Percentiles rank a stretch among this genome's conserved stretches.
phyloP scores from a whole-genome alignment of 2,888 invertebrate species.

The Melinopterus prodromus region DNA sequence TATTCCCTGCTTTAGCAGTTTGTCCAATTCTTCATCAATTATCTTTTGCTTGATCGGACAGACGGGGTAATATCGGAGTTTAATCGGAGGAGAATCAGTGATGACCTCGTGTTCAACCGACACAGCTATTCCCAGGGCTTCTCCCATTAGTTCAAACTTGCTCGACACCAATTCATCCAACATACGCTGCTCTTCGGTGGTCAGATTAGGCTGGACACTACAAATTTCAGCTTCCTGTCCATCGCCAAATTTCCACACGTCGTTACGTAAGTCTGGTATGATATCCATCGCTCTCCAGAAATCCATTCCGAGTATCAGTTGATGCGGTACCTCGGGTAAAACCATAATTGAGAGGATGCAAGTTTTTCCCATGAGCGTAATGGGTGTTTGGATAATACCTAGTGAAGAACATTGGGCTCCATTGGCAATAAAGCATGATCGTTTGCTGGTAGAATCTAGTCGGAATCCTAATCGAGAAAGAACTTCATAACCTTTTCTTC shows the following conservation, averaged over 20 bases:
- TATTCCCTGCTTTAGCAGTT: constrained; percentile 42
- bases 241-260: constrained; percentile 29
- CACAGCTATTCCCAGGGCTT: constrained; percentile 31
- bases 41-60: constrained; percentile 40
- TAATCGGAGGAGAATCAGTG: constrained; percentile 37
- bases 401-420: constrained; percentile 30
- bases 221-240: neutral
- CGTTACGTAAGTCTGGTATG: constrained; percentile 31
- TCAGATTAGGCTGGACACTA: neutral
- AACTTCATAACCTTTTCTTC: constrained; percentile 29
- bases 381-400: constrained; percentile 32
- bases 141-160: too few relatives aligned
- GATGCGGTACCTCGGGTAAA: constrained; percentile 33
- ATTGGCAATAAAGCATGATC: constrained; percentile 33
- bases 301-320: constrained; percentile 38
- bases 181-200: neutral
- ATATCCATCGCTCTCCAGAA: constrained; percentile 37
- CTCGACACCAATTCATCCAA: constrained; percentile 14
- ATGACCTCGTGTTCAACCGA: constrained; percentile 26
- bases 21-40: constrained; percentile 42
- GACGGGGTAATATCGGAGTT: constrained; percentile 42
- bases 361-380: constrained; percentile 27
- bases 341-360: constrained; percentile 36
- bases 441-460: neutral
- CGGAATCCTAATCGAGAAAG: constrained; percentile 27